Evolutionary conservation across 2,888 invertebrate genomes (phyloP), one percentile per base, ranked within the genome.

Genomic region (Bellardia pandia): DNA sequence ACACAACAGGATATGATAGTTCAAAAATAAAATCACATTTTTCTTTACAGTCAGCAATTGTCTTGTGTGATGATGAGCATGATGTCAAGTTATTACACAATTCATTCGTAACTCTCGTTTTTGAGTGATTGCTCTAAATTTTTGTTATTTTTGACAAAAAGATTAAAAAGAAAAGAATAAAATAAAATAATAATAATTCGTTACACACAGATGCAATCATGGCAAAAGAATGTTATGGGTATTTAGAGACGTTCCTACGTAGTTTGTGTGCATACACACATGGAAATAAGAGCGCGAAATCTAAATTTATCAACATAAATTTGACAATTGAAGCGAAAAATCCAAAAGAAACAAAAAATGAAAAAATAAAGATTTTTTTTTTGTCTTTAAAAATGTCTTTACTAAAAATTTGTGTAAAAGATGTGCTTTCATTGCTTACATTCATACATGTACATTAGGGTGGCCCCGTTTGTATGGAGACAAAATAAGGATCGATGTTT

Each of bases 101-200:
- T 58, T 14, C 6, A 33, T 51, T 51, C 33, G 8, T 30, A 30
- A 62, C 62, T 37, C 8, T 8, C 11, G 45, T 11, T 53, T 72
- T 80, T 69, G 68, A 82, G 37, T 33, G 82, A 74, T 81, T 74
- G 66, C 66, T 74, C 72, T 74, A 66, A 37, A 66, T 81, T 74
- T 72, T 42, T 64, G 66, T 45, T 74, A 81, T 72, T 72, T 72
- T 62, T 79, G 37, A 37, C 37, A 42, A 37, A 16, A 71, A 71
- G 37, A 23, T 13, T 11, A 23, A 45, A 42, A 37, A 6, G 2
- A 77, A 77, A 11, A 40, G 37, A 6, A 37, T 7, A 81, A 58
- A 7, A 53, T 16, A n/a, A n/a, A n/a, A n/a, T n/a, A n/a, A n/a
- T n/a, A 80, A 58, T 16, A 81, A 75, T 60, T 72, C 56, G 68